Base-by-base conservation (phyloP, 2,888 invertebrate genomes). In the Cyrtodaria siliqua region DNA sequence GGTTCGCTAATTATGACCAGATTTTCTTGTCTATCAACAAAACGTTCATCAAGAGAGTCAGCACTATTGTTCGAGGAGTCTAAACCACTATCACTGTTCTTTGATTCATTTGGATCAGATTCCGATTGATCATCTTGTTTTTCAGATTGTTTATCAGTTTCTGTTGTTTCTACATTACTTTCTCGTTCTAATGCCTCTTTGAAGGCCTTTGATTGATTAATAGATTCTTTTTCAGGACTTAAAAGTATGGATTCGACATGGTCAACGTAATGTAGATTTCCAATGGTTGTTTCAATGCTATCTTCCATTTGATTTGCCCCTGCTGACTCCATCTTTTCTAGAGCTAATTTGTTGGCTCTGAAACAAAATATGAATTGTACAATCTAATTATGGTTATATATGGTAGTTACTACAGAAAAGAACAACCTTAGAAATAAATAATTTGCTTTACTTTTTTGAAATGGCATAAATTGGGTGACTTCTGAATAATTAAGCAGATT, bases 11-110 rank as follows among this genome's bases (percentile, higher is more conserved):
- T 64, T 50, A 55, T n/a, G 4, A 69, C 42, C 26, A 61, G 40
- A 53, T 55, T 62, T 33, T 80, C 79, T 53, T 70, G 75, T 38
- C 72, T 68, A 23, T 80, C 79, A 14, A 80, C 53, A 80, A 66
- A 79, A 23, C 60, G 33, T 27, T 57, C 63, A 53, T n/a, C 29
- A 27, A 18, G 26, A n/a, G 27, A 26, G 12, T 78, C 78, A 20
- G 55, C 49, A 70, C 53, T 61, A 29, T 59, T 60, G 2, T 47
- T 33, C 9, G 63, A 60, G 20, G 67, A 42, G 42, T 68, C 68
- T 33, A 68, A 29, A n/a, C 71, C 74, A 74, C 70, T 74, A 38
- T 79, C 79, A 40, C 50, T 61, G 18, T 26, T 52, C n/a, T n/a
- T n/a, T n/a, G n/a, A n/a, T n/a, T n/a, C n/a, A n/a, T n/a, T n/a